These are phyloP conservation scores for Caligus rogercresseyi DNA, from an alignment of 1,140 invertebrate genomes.

Conservation along the genomic window DNA sequence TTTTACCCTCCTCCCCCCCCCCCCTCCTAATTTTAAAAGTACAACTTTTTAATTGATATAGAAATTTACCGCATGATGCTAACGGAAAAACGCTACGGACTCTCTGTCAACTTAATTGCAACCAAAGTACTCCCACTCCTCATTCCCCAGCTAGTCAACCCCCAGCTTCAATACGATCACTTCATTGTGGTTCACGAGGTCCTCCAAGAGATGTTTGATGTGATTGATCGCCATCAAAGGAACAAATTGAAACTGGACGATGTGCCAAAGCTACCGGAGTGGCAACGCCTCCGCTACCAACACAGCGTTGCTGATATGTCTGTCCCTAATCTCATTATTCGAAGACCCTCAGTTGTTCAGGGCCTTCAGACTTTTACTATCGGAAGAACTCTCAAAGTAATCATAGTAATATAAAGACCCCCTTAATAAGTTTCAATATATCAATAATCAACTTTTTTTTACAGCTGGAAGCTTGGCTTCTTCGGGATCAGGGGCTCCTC, in stretches of 20 bases:
- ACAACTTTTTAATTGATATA: constrained; percentile 29
- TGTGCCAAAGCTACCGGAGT: constrained; percentile 16
- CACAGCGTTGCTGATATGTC: constrained; percentile 12
- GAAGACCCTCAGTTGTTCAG: constrained; percentile 17
- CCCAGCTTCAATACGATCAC: constrained; percentile 70
- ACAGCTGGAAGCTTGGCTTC: neutral
- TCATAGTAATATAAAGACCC: no score
- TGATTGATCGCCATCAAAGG: constrained; percentile 44
- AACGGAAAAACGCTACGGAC: constrained; percentile 72
- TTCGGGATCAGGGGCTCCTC: constrained; percentile 14
- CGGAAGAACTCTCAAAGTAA: constrained; percentile 11
- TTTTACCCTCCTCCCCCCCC: no score
- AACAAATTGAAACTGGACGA: constrained; percentile 18
- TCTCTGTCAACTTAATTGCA: constrained; percentile 78
- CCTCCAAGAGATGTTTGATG: constrained; percentile 78
- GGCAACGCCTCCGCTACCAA: constrained; percentile 7
- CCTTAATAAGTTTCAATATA: no score
- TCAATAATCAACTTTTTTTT: no score
- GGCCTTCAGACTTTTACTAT: neutral
- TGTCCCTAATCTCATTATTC: constrained; percentile 16
- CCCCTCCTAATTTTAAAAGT: no score
- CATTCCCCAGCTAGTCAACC: constrained; percentile 78
- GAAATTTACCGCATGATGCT: constrained; percentile 83
- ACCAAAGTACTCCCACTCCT: constrained; percentile 79
- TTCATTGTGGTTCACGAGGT: constrained; percentile 69